These are phyloP conservation scores for Amia ocellicauda DNA, from an alignment of 2,113 vertebrate species.

Conservation along the genomic window DNA sequence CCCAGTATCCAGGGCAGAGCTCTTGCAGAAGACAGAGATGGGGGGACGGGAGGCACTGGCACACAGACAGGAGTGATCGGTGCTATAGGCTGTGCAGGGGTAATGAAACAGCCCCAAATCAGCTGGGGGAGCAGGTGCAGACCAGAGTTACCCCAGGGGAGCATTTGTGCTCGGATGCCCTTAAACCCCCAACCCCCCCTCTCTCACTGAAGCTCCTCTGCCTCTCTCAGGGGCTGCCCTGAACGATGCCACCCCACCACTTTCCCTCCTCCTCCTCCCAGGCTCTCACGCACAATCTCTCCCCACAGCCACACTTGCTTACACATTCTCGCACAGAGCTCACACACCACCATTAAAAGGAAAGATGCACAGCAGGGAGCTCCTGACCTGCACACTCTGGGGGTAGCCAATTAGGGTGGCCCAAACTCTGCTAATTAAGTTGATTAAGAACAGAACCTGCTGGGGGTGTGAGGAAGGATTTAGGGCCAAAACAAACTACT, in stretches of 20 bases:
- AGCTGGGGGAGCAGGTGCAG: conserved; percentile 57
- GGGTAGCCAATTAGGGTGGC: not conserved
- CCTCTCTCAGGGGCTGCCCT: not conserved
- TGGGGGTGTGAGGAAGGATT: conserved; percentile 34
- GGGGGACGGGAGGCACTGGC: no score
- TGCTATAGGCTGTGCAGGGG: conserved; percentile 53
- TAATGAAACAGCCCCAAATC: conserved; percentile 49
- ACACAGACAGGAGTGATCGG: no score
- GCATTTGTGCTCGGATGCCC: conserved; percentile 55
- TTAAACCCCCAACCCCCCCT: conserved; percentile 25
- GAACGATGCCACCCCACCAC: conserved; percentile 18
- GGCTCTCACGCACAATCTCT: conserved; percentile 32
- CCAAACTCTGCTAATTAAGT: not conserved
- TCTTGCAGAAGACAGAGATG: no score
- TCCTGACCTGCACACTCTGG: not conserved
- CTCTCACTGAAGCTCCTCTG: not conserved
- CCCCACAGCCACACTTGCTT: conserved; percentile 37
- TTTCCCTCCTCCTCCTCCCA: conserved; percentile 37
- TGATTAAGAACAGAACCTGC: conserved; percentile 2
- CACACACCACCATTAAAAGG: not conserved
- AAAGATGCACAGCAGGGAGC: no score
- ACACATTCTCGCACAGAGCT: not conserved
- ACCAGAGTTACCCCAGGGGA: conserved; percentile 51
- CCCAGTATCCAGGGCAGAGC: no score
- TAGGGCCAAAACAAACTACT: no score